These are phyloP conservation scores for Brachycybe producta DNA, from an alignment of 2,888 invertebrate genomes.

Conservation along the genomic window DNA sequence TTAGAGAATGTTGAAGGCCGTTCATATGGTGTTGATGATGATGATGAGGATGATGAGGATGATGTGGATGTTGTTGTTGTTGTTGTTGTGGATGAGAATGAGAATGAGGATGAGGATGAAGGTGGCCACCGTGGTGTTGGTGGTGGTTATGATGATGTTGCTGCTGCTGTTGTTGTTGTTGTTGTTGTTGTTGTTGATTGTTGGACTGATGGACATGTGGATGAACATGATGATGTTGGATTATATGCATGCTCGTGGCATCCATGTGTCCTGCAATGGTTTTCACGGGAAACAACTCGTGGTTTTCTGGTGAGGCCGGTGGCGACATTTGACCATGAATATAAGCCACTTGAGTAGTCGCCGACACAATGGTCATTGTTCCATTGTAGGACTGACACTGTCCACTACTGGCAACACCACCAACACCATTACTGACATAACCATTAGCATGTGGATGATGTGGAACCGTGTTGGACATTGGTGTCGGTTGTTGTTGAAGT, in stretches of 20 bases:
- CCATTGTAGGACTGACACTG: slow-evolving; percentile 26
- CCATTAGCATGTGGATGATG: slow-evolving; percentile 2
- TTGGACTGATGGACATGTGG: background rate
- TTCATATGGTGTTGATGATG: slow-evolving; percentile 21
- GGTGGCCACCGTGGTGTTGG: slow-evolving; percentile 12
- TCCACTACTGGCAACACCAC: background rate
- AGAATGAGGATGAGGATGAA: slow-evolving; percentile 13
- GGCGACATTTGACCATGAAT: slow-evolving; percentile 35
- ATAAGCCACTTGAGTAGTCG: slow-evolving; percentile 23
- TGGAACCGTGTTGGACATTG: background rate
- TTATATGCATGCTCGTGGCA: background rate
- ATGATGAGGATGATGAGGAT: background rate
- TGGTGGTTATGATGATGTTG: slow-evolving; percentile 12
- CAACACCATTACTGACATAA: too few relatives aligned
- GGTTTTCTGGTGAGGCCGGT: slow-evolving; percentile 36
- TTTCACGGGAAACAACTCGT: slow-evolving; percentile 21
- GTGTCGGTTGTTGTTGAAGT: background rate
- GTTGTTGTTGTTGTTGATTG: background rate
- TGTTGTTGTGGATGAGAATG: slow-evolving; percentile 13
- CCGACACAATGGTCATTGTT: slow-evolving; percentile 30
- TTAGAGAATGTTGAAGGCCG: slow-evolving; percentile 26
- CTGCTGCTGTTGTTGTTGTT: slow-evolving; percentile 14
- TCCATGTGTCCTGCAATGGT: background rate
- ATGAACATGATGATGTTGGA: background rate
- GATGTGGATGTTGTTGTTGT: slow-evolving; percentile 3